Conservation (phyloP, 35 echinoderm and acorn worm species). For the Ophioderma brevispina region DNA sequence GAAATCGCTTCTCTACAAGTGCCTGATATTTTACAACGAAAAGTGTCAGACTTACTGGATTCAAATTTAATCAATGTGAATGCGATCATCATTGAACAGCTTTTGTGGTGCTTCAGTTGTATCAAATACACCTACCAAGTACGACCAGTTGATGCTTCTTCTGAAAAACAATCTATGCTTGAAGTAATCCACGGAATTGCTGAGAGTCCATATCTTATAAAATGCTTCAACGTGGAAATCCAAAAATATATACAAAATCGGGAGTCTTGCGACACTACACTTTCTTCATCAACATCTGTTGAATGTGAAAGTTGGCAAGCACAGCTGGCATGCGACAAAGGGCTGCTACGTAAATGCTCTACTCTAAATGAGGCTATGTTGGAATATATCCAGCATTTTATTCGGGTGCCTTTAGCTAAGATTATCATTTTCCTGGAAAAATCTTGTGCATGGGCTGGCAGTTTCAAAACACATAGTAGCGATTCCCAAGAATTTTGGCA, state of each 20-base stretch:
- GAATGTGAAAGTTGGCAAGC: background rate
- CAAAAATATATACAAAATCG: conserved; percentile 13
- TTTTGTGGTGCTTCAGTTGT: conserved; percentile 40
- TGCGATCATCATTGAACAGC: background rate
- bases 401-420: conserved; percentile 9
- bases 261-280: background rate
- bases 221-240: background rate
- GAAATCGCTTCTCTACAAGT: background rate
- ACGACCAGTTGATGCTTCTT: background rate
- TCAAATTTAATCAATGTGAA: background rate
- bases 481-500: background rate
- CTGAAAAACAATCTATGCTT: too few relatives aligned
- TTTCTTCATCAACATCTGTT: too few relatives aligned
- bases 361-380: conserved; percentile 4
- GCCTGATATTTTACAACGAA: background rate
- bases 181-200: background rate
- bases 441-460: conserved; percentile 23
- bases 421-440: conserved; percentile 16
- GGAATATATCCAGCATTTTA: conserved; percentile 8
- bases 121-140: conserved; percentile 21
- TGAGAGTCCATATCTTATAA: background rate
- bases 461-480: background rate
- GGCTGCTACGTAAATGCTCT: conserved; percentile 8
- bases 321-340: conserved; percentile 7
- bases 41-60: background rate